Evolutionary conservation across 92 coral and sea anemone species (phyloP).

Genomic region (Parazoanthus darwini): DNA sequence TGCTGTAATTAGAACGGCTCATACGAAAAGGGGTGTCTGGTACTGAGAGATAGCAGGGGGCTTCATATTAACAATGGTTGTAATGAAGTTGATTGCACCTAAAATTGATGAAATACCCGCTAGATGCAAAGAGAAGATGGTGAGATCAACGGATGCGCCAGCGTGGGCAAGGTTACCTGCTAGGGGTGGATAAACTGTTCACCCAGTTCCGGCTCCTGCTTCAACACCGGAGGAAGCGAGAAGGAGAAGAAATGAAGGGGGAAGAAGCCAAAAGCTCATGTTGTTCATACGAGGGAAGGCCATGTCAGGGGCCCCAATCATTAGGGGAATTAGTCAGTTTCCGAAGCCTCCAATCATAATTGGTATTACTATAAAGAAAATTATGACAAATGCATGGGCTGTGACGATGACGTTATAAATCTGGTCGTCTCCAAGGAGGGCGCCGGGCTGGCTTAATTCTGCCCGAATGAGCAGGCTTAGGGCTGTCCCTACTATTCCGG

Average conservation of each 20-base stretch:
- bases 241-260: conserved; percentile 65
- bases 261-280: conserved; percentile 70
- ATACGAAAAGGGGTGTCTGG: conserved; percentile 61
- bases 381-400: neutral
- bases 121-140: conserved; percentile 69
- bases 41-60: conserved; percentile 53
- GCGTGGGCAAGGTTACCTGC: conserved; percentile 62
- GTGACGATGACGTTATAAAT: conserved; percentile 3
- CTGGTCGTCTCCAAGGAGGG: conserved; percentile 9
- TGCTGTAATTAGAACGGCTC: conserved; percentile 71
- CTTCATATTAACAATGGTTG: conserved; percentile 65
- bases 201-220: conserved; percentile 82
- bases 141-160: conserved; percentile 74
- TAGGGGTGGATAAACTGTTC: conserved; percentile 82
- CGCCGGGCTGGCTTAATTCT: neutral
- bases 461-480: neutral
- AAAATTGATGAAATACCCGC: conserved; percentile 75
- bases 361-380: neutral
- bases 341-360: conserved; percentile 17
- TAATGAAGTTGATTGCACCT: conserved; percentile 72
- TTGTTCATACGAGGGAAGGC: conserved; percentile 4
- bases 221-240: conserved; percentile 63
- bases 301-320: conserved; percentile 20
- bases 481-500: neutral
- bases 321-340: neutral